Evolutionary conservation across 2,113 vertebrate genomes (phyloP).

Genomic region (Sylvilagus bachmani): DNA sequence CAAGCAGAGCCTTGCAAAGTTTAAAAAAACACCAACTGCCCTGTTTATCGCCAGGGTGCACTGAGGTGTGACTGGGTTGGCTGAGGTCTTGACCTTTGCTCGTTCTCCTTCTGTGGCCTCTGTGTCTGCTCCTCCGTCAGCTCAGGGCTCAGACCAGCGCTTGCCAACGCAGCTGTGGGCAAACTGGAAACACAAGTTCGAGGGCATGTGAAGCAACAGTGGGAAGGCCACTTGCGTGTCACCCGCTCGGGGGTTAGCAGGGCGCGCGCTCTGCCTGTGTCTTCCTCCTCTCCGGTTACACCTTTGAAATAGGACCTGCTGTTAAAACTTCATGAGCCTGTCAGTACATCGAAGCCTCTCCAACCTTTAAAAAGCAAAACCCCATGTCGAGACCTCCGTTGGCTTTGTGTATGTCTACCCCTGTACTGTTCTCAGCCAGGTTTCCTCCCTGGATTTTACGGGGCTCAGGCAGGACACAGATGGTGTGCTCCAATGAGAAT

Average conservation of each 20-base stretch:
- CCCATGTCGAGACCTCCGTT: not conserved
- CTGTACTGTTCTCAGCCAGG: not conserved
- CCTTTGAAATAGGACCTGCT: slow-evolving; percentile 27
- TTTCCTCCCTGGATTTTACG: not conserved
- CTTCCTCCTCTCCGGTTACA: slow-evolving; percentile 9
- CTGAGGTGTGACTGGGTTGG: not conserved
- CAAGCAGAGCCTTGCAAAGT: not conserved
- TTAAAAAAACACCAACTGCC: not conserved
- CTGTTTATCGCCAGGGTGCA: not conserved
- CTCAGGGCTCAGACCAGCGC: not conserved
- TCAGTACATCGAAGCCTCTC: slow-evolving; percentile 11
- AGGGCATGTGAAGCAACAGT: not conserved
- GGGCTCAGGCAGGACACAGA: not conserved
- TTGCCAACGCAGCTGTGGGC: slow-evolving; percentile 49
- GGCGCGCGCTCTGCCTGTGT: not conserved
- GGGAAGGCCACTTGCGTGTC: slow-evolving; percentile 14
- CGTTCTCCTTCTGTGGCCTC: slow-evolving; percentile 21
- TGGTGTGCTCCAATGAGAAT: not conserved
- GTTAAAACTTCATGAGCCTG: not conserved
- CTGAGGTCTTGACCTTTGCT: slow-evolving; percentile 39
- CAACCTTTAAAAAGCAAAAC: not conserved
- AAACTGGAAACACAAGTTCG: slow-evolving; percentile 77
- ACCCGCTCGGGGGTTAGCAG: not conserved
- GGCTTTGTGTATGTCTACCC: not conserved
- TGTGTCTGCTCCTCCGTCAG: slow-evolving; percentile 24